A percentile compares a stretch with the other conserved stretches of the same genome.
These are phyloP conservation scores for Empidonax traillii DNA, from an alignment of 2,113 vertebrate genomes.

Conservation along the genomic window DNA sequence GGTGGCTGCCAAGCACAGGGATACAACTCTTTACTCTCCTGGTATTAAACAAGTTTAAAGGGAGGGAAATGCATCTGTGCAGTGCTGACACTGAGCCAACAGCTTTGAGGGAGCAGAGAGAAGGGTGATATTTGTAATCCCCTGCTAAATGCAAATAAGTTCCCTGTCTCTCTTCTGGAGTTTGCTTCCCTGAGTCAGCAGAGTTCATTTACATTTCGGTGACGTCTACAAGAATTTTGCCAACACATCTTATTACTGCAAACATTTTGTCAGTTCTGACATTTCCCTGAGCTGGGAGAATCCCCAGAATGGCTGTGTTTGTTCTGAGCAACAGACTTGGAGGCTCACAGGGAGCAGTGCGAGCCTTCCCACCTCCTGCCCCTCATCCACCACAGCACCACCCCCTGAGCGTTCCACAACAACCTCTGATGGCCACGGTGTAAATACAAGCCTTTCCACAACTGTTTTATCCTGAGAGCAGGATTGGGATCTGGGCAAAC, in stretches of 20 bases:
- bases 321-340: neutral
- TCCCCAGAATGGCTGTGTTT: neutral
- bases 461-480: neutral
- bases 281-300: neutral
- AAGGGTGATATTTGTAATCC: slow-evolving; percentile 25
- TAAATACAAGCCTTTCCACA: neutral
- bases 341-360: neutral
- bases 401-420: neutral
- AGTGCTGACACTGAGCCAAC: neutral
- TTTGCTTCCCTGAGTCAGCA: slow-evolving; percentile 30
- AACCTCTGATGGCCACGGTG: neutral
- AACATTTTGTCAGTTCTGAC: slow-evolving; percentile 55
- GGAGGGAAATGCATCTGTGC: neutral
- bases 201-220: slow-evolving; percentile 45
- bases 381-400: neutral
- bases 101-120: neutral
- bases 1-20: neutral
- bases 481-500: neutral
- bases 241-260: slow-evolving; percentile 38
- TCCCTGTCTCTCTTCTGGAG: slow-evolving; percentile 11
- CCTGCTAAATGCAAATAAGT: slow-evolving; percentile 40
- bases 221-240: slow-evolving; percentile 40
- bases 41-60: neutral
- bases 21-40: neutral
- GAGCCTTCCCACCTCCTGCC: neutral